These are phyloP conservation scores for Lasioglossum vierecki DNA, from an alignment of 2,888 invertebrate genomes.

Conservation along the genomic window DNA sequence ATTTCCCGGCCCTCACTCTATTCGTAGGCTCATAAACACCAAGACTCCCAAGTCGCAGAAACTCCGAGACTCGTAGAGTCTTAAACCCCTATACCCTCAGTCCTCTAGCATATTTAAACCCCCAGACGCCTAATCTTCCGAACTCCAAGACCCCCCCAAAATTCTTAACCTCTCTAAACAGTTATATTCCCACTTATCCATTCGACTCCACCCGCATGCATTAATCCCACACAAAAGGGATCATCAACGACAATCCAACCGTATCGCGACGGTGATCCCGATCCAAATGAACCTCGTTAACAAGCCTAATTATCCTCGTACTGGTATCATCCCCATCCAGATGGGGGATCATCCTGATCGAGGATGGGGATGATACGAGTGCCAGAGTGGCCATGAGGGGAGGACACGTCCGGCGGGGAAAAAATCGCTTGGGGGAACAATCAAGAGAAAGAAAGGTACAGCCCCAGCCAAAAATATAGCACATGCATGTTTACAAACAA, in stretches of 20 bases:
- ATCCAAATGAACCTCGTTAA: neutral
- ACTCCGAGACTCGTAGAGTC: neutral
- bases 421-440: constrained; percentile 29
- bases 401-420: neutral
- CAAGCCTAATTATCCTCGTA: constrained; percentile 10
- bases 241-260: neutral
- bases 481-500: neutral
- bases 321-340: neutral
- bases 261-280: neutral
- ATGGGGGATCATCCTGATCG: neutral
- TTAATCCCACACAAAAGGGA: neutral
- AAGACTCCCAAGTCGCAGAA: neutral
- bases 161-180: neutral
- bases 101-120: neutral
- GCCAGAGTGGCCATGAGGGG: neutral
- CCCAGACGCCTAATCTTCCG: neutral
- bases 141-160: neutral
- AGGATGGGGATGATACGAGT: neutral
- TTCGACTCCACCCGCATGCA: neutral
- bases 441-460: neutral
- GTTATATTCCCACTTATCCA: neutral
- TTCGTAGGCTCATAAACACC: neutral
- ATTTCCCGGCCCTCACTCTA: neutral
- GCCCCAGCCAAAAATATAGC: neutral
- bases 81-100: neutral